Evolutionary conservation across 2,888 invertebrate genomes (phyloP), one percentile per base, ranked within the genome.

Genomic region (Lycocerus yunnanus): DNA sequence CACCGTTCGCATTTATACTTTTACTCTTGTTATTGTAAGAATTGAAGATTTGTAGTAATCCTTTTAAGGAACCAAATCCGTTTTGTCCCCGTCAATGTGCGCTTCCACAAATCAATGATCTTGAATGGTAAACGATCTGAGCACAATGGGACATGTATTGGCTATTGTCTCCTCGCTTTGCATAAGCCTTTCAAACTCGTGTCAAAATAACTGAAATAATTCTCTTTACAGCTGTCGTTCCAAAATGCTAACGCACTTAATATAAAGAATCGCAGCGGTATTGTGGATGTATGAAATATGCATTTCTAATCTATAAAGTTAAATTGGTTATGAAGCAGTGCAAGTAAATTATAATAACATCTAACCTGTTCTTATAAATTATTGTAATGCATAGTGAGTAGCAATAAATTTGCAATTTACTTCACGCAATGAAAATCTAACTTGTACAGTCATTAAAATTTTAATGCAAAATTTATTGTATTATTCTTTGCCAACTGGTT

Each of bases 11-110:
- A 61, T 18, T 61, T 61, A 18, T 61, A 61, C 15, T 58, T 66
- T 72, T 72, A 68, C 68, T n/a, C n/a, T 68, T 68, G 43, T 43
- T 43, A 43, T 43, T 43, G 72, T 15, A 60, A 68, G 68, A 68
- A 79, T 76, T 77, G 75, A 21, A 61, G 59, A 72, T 72, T 72
- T 68, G 63, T 72, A 61, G 63, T 80, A 80, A 80, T 80, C 80
- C 80, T 79, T 80, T 80, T 80, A 80, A 79, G 80, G 78, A 73
- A 73, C 78, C 75, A 78, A 79, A 79, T 80, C 78, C 78, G 78
- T 79, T 79, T 79, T 78, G 79, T 77, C 73, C 77, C 77, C 78
- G 80, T 77, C 78, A 75, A 75, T 43, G 77, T 78, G 73, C 61
- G 72, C 69, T 73, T 74, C 74, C 73, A 80, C 80, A 80, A 80